These are phyloP conservation scores for Tiliqua scincoides DNA, from an alignment of 2,113 vertebrate genomes.

Conservation along the genomic window DNA sequence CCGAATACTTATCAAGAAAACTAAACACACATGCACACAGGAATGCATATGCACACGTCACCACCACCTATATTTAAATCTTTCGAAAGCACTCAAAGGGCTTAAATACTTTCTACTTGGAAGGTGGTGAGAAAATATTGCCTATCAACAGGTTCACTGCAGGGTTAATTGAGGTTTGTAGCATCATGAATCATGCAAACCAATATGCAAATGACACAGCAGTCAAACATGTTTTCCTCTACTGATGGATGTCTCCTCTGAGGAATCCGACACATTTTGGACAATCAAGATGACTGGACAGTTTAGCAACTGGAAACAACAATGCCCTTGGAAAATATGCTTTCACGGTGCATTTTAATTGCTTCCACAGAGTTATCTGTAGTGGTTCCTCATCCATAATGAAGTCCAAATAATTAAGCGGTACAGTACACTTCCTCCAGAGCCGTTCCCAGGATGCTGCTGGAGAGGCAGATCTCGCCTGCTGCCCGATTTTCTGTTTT, in stretches of 20 bases:
- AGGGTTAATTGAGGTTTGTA: background rate
- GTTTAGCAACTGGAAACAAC: background rate
- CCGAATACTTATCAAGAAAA: background rate
- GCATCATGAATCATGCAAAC: background rate
- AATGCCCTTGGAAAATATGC: constrained; percentile 1
- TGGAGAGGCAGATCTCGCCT: background rate
- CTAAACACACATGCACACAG: background rate
- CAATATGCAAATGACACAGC: background rate
- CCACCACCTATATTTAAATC: background rate
- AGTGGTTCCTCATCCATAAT: background rate
- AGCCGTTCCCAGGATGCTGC: background rate
- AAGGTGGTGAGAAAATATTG: background rate
- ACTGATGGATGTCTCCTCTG: background rate
- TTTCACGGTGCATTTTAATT: background rate
- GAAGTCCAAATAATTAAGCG: background rate
- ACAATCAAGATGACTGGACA: constrained; percentile 1
- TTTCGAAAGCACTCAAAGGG: background rate
- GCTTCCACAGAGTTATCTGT: background rate
- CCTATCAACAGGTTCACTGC: background rate
- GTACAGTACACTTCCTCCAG: background rate
- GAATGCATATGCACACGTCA: too few relatives aligned
- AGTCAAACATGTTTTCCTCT: background rate
- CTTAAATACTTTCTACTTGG: background rate
- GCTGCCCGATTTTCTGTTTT: background rate
- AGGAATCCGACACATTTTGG: background rate